phyloP scores from a whole-genome alignment of 2,113 vertebrate genomes.

The Fulmarus glacialis region DNA sequence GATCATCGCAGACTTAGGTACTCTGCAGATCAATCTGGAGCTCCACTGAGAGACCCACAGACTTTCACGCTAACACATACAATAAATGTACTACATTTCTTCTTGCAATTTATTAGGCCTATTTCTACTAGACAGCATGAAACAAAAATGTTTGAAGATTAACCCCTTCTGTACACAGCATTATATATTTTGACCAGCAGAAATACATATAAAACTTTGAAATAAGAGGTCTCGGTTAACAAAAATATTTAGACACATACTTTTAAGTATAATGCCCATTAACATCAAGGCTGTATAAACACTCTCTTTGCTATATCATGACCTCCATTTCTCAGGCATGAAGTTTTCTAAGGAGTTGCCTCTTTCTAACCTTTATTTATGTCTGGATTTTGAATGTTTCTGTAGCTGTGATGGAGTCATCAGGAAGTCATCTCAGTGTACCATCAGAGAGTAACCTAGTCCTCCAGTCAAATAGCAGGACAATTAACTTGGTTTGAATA shows the following conservation, averaged over 20 bases:
- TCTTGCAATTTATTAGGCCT: background rate
- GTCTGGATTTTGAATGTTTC: background rate
- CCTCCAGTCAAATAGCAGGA: background rate
- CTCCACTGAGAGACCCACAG: background rate
- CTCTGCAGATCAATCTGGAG: background rate
- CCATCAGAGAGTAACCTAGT: background rate
- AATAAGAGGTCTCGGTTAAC: background rate
- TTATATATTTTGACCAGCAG: background rate
- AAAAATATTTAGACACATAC: background rate
- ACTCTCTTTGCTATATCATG: background rate
- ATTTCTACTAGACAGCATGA: background rate
- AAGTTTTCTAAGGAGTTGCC: background rate
- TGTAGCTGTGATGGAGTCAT: background rate
- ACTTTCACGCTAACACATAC: background rate
- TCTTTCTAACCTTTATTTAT: background rate
- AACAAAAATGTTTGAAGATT: background rate
- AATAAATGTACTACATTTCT: background rate
- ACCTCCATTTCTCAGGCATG: background rate
- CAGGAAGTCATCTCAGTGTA: background rate
- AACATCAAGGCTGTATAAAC: background rate
- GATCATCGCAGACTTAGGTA: background rate
- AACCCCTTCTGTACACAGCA: background rate
- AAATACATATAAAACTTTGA: background rate
- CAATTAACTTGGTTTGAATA: background rate
- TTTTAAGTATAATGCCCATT: background rate